phyloP scores from a whole-genome alignment of 1,140 invertebrate species.

The Charaxes varanes region DNA sequence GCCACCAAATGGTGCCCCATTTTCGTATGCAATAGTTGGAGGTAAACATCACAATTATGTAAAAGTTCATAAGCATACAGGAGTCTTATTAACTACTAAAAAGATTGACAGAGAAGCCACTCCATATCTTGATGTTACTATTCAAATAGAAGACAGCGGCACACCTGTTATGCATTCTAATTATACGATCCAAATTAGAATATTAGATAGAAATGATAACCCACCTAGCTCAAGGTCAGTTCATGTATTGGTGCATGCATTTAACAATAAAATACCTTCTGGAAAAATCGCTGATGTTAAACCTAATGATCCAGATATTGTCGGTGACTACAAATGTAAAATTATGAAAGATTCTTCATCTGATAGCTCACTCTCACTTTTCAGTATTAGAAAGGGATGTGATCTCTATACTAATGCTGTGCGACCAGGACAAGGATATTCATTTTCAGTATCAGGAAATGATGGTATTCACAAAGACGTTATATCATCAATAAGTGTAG shows the following conservation, averaged over 20 bases:
- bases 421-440: slow-evolving; percentile 80
- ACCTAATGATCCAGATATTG: slow-evolving; percentile 91
- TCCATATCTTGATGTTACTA: slow-evolving; percentile 81
- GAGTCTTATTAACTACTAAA: slow-evolving; percentile 84
- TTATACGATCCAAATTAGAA: slow-evolving; percentile 83
- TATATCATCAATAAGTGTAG: slow-evolving; percentile 86
- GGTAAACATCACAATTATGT: slow-evolving; percentile 86
- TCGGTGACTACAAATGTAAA: slow-evolving; percentile 91
- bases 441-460: slow-evolving; percentile 88
- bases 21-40: slow-evolving; percentile 86
- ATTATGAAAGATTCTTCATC: slow-evolving; percentile 78
- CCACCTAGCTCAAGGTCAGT: slow-evolving; percentile 89
- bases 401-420: slow-evolving; percentile 84
- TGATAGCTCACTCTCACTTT: slow-evolving; percentile 72
- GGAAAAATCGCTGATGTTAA: slow-evolving; percentile 93
- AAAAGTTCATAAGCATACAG: slow-evolving; percentile 85
- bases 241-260: slow-evolving; percentile 86
- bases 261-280: slow-evolving; percentile 81
- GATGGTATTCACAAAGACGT: slow-evolving; percentile 92
- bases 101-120: slow-evolving; percentile 89
- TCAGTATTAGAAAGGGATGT: slow-evolving; percentile 85
- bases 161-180: slow-evolving; percentile 86
- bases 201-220: slow-evolving; percentile 94
- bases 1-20: slow-evolving; percentile 93
- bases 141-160: slow-evolving; percentile 94